Conservation (phyloP, 1,140 invertebrate genomes). For the Sarcophaga peregrina region DNA sequence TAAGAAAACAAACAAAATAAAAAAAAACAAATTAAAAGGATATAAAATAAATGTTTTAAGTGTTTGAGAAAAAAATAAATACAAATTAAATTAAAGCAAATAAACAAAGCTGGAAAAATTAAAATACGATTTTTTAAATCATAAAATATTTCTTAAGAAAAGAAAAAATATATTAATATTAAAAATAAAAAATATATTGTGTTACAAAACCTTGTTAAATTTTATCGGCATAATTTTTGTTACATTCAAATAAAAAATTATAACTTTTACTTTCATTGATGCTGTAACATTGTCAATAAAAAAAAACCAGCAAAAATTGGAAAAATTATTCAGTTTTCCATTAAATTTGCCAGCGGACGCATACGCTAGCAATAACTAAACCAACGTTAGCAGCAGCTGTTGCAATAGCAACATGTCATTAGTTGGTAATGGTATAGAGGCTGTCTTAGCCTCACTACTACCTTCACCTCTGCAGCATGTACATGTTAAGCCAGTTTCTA, state of each 20-base stretch:
- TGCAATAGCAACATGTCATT: neutral
- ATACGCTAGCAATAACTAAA: too few species aligned
- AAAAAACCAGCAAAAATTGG: neutral
- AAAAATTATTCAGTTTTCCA: neutral
- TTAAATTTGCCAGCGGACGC: neutral
- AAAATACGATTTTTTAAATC: neutral
- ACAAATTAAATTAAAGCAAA: neutral
- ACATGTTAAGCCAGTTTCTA: conserved; percentile 7
- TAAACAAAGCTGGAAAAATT: neutral
- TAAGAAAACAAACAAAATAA: too few species aligned
- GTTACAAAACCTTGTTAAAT: neutral
- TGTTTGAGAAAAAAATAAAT: too few species aligned
- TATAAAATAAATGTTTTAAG: too few species aligned
- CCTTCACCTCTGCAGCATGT: conserved; percentile 10
- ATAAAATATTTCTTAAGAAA: neutral
- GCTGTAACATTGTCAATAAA: neutral
- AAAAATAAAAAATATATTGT: neutral
- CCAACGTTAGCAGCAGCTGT: neutral
- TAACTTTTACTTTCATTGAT: conserved; percentile 22
- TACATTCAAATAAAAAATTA: too few species aligned
- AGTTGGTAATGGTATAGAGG: neutral
- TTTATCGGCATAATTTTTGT: too few species aligned
- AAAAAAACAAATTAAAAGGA: too few species aligned
- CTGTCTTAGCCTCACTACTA: neutral
- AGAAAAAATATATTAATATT: neutral